Base-by-base conservation (phyloP, 2,888 invertebrate genomes). In the Disparrhopalites patrizii region DNA sequence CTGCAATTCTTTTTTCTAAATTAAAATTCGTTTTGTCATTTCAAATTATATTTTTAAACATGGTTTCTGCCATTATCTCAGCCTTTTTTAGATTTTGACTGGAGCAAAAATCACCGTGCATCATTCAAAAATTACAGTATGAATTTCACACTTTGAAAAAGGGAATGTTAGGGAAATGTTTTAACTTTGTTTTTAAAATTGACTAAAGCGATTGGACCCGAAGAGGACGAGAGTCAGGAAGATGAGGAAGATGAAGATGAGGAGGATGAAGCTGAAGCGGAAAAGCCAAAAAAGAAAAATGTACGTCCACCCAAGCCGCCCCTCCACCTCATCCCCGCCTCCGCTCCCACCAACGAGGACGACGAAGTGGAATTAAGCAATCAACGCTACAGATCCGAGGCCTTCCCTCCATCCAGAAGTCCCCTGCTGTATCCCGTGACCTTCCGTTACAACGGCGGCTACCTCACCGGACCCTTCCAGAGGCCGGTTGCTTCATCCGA, bases 371-470 rank as follows among this genome's bases (percentile, higher is more conserved):
- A 70, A 61, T 52, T 64, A n/a, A 51, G 63, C 52, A 25, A 54
- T 18, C 43, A 61, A 54, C 43, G 64, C 51, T 56, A 54, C 62
- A 28, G 54, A 13, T 30, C 61, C 43, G 47, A 62, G 43, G 40
- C 70, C 57, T 74, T 74, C 70, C 74, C 74, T 43, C 74, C 74
- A 31, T 71, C 71, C n/a, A 56, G 74, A 1, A 70, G 67, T 31
- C 74, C 74, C 31, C 47, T 67, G 20, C 47, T 74, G 1, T 68
- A 68, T 40, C 72, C 74, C 20, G 67, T 72, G 8, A 65, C 71
- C 27, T 65, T 65, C 51, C 27, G 47, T 13, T 50, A 36, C 51
- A 47, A 65, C 25, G 64, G 51, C 8, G 57, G 57, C 4, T 65
- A 57, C 33, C 36, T 65, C 27, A 65, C 64, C 31, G 64, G 64